Evolutionary conservation across 1,140 invertebrate genomes (phyloP), one percentile per base, ranked within the genome.

Genomic region (Drosophila rhopaloa): DNA sequence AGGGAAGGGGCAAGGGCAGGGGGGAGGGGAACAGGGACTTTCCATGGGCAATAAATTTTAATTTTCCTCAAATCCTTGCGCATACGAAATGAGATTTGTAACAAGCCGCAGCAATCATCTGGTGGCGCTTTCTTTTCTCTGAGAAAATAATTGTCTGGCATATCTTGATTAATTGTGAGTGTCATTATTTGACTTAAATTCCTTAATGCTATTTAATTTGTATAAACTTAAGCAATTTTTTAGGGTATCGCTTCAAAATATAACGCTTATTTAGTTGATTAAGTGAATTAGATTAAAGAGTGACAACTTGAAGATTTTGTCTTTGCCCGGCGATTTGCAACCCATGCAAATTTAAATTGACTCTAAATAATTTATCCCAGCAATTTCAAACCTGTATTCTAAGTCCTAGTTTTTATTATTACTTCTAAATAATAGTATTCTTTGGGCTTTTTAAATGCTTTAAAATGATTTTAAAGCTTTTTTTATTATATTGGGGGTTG

Each of bases 31-130:
- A 35, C 8, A 32, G 38, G 8, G 27, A 37, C 81, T 83, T 79
- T 84, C 81, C 81, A 79, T 59, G 77, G 74, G 81, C 76, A 84
- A 83, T 83, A 83, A 83, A 83, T 83, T 83, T 84, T 80, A 83
- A 83, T 83, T 83, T 83, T 62, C 58, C 70, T 58, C 63, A 79
- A 83, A 76, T 76, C 62, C 80, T 79, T 75, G 71, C 59, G 81
- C 80, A 83, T 79, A 71, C 56, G 80, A 66, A 79, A 76, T 58
- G 35, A 79, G 76, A 79, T 82, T 70, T 74, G 74, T 37, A 65
- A 70, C 75, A 81, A 58, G 65, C 67, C 67, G 65, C 67, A 57
- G 66, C 67, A 55, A 71, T 41, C 67, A 71, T 70, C 65, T 37
- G 67, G 11, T 35, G 40, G 27, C 35, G 50, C 51, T 41, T 57